A percentile compares a stretch with the other conserved stretches of the same genome.
phyloP scores from a whole-genome alignment of 2,888 invertebrate species.

The Scaptomyza caliginosa region DNA sequence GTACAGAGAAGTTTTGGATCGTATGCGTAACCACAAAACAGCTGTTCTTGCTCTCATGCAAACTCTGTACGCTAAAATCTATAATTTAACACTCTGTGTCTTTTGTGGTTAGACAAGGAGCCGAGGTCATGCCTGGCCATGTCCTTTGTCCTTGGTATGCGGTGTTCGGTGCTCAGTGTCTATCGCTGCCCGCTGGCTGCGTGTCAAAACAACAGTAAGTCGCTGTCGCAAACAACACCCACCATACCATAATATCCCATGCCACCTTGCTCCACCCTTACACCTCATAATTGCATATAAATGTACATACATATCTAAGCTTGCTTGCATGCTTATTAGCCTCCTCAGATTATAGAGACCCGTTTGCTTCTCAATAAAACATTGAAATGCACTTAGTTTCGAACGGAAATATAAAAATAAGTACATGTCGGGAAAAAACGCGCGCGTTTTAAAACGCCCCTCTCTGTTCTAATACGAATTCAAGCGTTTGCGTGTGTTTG shows the following conservation, averaged over 20 bases:
- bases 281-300: constrained; percentile 35
- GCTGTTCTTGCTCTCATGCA: constrained; percentile 65
- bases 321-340: constrained; percentile 46
- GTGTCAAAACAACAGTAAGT: constrained; percentile 81
- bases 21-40: constrained; percentile 49
- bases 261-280: not conserved
- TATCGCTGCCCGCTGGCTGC: constrained; percentile 68
- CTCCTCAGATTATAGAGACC: not conserved
- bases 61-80: constrained; percentile 49
- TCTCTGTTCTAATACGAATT: not conserved
- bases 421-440: constrained; percentile 24
- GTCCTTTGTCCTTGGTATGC: not conserved
- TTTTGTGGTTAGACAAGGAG: constrained; percentile 54
- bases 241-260: not conserved
- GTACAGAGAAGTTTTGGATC: constrained; percentile 1
- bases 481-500: constrained; percentile 3
- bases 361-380: constrained; percentile 19
- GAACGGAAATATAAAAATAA: not conserved
- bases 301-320: constrained; percentile 2
- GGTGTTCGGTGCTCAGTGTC: not conserved
- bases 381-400: constrained; percentile 73
- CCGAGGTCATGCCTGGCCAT: constrained; percentile 21
- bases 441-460: constrained; percentile 71
- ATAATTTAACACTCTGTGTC: constrained; percentile 67
- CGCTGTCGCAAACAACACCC: constrained; percentile 26